Conservation (phyloP, 1,140 invertebrate genomes). For the Frieseomelitta varia region DNA sequence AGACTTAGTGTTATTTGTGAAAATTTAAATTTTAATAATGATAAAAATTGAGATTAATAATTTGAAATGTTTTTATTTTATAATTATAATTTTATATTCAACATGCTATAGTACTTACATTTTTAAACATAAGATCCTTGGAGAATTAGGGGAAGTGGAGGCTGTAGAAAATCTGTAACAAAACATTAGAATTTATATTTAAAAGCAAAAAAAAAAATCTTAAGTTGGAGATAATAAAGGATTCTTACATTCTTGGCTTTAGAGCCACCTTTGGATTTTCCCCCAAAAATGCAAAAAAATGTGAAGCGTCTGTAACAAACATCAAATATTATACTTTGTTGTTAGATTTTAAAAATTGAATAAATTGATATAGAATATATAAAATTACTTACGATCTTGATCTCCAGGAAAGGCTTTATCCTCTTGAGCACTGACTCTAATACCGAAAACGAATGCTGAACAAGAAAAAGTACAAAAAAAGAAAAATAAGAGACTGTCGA, state of each 20-base stretch:
- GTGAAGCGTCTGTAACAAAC: too few species aligned
- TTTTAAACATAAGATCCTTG: not conserved
- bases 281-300: too few species aligned
- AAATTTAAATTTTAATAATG: too few species aligned
- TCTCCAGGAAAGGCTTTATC: not conserved
- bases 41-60: too few species aligned
- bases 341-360: too few species aligned
- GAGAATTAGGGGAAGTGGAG: not conserved
- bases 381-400: not conserved
- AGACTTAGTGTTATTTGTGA: too few species aligned
- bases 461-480: not conserved
- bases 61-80: too few species aligned
- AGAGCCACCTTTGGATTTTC: too few species aligned
- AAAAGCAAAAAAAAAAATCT: not conserved
- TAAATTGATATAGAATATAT: not conserved
- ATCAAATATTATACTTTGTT: too few species aligned
- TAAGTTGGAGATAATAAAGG: not conserved
- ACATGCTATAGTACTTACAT: not conserved
- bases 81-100: not conserved
- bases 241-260: too few species aligned
- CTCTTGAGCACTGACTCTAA: not conserved
- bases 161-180: not conserved
- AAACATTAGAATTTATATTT: not conserved
- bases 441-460: not conserved
- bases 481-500: not conserved